A percentile compares a stretch with the other conserved stretches of the same genome.
Evolutionary conservation across 1,140 invertebrate genomes (phyloP).

Genomic region (Venustaconcha ellipsiformis): DNA sequence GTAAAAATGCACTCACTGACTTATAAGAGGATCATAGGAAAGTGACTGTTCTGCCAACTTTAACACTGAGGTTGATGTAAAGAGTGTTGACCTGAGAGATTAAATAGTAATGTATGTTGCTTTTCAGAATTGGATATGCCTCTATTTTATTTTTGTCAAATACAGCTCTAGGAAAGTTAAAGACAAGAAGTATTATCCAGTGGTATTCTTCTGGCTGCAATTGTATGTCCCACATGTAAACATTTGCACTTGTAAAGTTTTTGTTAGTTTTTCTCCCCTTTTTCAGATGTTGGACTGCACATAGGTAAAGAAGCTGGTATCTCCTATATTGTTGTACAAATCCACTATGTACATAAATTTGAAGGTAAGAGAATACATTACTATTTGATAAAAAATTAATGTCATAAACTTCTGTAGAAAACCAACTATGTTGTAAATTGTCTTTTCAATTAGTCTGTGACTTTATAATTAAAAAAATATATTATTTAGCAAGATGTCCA

Average conservation of each 20-base stretch:
- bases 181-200: no score
- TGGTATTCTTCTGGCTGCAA: no score
- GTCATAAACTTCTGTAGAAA: neutral
- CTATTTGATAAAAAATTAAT: conserved; percentile 56
- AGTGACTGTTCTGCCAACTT: no score
- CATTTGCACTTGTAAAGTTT: neutral
- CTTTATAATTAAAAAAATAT: neutral
- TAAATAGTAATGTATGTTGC: no score
- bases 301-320: conserved; percentile 71
- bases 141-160: no score
- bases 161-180: no score
- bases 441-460: neutral
- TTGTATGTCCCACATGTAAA: neutral
- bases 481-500: no score
- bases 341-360: conserved; percentile 82
- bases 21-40: no score
- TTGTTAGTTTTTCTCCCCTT: conserved; percentile 28
- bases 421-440: neutral
- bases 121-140: no score
- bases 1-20: no score
- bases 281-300: conserved; percentile 73
- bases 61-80: no score
- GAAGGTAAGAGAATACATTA: conserved; percentile 40
- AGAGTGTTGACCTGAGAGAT: no score
- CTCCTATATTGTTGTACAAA: conserved; percentile 81